These are phyloP conservation scores for Mythimna ferrago DNA, from an alignment of 2,888 invertebrate species.

Conservation along the genomic window DNA sequence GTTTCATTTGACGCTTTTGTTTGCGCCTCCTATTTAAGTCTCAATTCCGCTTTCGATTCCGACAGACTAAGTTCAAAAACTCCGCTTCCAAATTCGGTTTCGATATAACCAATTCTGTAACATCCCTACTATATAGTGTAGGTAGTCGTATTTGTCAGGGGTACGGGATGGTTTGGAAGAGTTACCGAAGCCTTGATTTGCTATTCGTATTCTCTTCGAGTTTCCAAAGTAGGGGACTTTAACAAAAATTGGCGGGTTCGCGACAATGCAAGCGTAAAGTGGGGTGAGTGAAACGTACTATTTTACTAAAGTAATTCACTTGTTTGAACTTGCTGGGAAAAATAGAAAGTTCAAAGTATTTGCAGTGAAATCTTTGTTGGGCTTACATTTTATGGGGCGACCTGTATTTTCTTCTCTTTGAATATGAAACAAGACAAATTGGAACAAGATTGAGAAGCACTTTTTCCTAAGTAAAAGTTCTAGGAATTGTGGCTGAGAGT, in stretches of 20 bases:
- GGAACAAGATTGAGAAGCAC: slow-evolving; percentile 26
- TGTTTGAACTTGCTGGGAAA: slow-evolving; percentile 60
- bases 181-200: no score
- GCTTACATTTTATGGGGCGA: slow-evolving; percentile 28
- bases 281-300: slow-evolving; percentile 67
- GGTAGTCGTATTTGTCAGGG: no score
- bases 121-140: no score
- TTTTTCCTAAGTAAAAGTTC: slow-evolving; percentile 10
- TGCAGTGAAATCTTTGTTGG: slow-evolving; percentile 46
- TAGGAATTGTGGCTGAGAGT: not conserved
- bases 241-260: slow-evolving; percentile 65
- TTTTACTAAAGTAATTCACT: slow-evolving; percentile 69
- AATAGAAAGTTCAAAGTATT: slow-evolving; percentile 57
- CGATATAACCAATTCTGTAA: no score
- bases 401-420: slow-evolving; percentile 28
- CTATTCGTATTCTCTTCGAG: slow-evolving; percentile 15
- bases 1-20: no score
- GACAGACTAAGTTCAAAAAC: no score
- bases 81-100: no score
- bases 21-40: no score
- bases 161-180: no score
- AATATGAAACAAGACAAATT: slow-evolving; percentile 10
- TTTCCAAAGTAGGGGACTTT: slow-evolving; percentile 51
- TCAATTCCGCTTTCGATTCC: no score
- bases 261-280: slow-evolving; percentile 69